Conservation (phyloP, 2,113 vertebrate species). For the Hippocampus barbouri region DNA sequence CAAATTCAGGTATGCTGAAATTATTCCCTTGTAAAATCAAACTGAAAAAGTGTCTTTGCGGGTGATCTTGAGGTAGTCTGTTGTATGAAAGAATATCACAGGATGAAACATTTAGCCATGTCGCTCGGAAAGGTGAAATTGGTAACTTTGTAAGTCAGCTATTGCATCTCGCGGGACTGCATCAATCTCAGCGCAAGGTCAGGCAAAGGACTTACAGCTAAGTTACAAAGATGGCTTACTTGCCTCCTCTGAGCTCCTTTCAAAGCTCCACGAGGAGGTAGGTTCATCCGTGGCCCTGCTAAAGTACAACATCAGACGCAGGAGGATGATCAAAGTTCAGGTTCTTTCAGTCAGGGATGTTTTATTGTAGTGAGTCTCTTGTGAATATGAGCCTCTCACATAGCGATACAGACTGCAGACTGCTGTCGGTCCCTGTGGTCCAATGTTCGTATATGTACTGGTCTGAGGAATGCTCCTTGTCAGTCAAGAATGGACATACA, state of each 20-base stretch:
- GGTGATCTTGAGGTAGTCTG: neutral
- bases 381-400: constrained; percentile 24
- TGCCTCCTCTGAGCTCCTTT: constrained; percentile 29
- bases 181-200: constrained; percentile 42
- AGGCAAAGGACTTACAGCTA: constrained; percentile 37
- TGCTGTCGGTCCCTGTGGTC: constrained; percentile 24
- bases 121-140: constrained; percentile 1
- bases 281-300: constrained; percentile 18
- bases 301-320: constrained; percentile 35
- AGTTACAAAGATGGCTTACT: constrained; percentile 35
- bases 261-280: constrained; percentile 32
- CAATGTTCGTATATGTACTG: constrained; percentile 16
- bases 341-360: constrained; percentile 36
- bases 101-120: constrained; percentile 10
- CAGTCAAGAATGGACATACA: constrained; percentile 27
- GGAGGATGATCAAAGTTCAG: constrained; percentile 57
- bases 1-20: too few species aligned
- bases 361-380: constrained; percentile 36
- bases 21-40: neutral
- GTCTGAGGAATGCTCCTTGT: constrained; percentile 35
- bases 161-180: constrained; percentile 11
- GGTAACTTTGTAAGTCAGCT: constrained; percentile 2
- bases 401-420: constrained; percentile 1
- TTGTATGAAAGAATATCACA: neutral
- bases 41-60: neutral